Evolutionary conservation across 2,888 invertebrate genomes (phyloP), one percentile per base, ranked within the genome.

Genomic region (Empis livida): DNA sequence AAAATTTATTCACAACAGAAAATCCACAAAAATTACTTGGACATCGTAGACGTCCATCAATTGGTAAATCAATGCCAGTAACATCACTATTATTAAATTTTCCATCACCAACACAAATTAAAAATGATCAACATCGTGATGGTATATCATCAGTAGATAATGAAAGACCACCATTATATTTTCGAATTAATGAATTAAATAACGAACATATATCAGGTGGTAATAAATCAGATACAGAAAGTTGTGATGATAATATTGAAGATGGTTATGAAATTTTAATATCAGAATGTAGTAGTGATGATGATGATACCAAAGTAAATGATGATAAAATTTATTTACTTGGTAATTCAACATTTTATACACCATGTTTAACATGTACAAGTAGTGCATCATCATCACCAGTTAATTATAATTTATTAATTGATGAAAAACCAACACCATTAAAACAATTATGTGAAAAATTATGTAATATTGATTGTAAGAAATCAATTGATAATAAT

Each of bases 51-150:
- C 60, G 61, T 40, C 62, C 63, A 16, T 61, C 67, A 11, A 52
- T 65, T 43, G 68, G 68, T 45, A 68, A 68, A 54, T 61, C 64
- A 2, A 65, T 68, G 65, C 64, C 68, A 2, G 64, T 68, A 1
- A 65, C 68, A 14, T 59, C 66, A 10, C 49, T 68, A n/a, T 54
- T 68, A 0, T 50, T 65, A 8, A 63, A 66, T 51, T 59, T 61
- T 27, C 55, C 63, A 42, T 53, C 57, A 6, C 50, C 55, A 2
- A 45, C 44, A 35, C 11, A 42, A 37, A 14, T 15, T n/a, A 31
- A 51, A 47, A 49, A 47, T 49, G 11, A 50, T 45, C 15, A 43
- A 45, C 14, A 48, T 52, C 14, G 46, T 10, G 55, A 56, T 42
- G 56, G 55, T 10, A 39, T 54, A 5, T 57, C 57, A 48, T 60